Evolutionary conservation across 2,797 vertebrate species (phyloP).

Genomic region (Molossus alvarezi): DNA sequence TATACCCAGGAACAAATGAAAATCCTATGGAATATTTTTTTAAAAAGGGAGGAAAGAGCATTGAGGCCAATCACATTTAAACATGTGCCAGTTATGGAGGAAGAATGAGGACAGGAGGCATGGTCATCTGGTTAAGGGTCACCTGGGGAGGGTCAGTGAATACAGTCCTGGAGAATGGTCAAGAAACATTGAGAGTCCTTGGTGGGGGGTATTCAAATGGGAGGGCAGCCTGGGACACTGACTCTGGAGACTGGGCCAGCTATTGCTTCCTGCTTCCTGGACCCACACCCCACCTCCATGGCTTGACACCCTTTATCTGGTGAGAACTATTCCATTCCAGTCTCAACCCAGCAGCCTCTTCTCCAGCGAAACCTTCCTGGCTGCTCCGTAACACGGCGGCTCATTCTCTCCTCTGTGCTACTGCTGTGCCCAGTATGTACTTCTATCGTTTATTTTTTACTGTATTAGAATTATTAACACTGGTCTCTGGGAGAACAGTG

Average conservation of each 20-base stretch:
- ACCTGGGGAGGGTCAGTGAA: not conserved
- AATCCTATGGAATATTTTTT: not conserved
- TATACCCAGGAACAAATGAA: not conserved
- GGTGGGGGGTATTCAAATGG: not conserved
- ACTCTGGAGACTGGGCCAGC: not conserved
- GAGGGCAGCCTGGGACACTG: not conserved
- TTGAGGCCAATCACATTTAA: no score
- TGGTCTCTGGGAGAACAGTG: not conserved
- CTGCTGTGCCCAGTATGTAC: accelerated
- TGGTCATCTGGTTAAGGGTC: not conserved
- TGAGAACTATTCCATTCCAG: not conserved
- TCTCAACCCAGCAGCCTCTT: not conserved
- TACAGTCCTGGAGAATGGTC: not conserved
- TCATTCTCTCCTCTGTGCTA: not conserved
- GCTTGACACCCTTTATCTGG: not conserved
- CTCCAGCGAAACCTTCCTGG: not conserved
- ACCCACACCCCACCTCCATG: not conserved
- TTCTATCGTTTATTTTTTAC: no score
- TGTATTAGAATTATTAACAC: not conserved
- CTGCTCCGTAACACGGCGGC: not conserved
- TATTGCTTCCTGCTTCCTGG: not conserved
- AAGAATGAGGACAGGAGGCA: not conserved
- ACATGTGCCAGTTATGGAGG: not conserved
- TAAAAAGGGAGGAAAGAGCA: not conserved
- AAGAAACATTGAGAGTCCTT: not conserved